Base-by-base conservation (phyloP, 2,888 invertebrate species). In the Toxonevra muliebris region DNA sequence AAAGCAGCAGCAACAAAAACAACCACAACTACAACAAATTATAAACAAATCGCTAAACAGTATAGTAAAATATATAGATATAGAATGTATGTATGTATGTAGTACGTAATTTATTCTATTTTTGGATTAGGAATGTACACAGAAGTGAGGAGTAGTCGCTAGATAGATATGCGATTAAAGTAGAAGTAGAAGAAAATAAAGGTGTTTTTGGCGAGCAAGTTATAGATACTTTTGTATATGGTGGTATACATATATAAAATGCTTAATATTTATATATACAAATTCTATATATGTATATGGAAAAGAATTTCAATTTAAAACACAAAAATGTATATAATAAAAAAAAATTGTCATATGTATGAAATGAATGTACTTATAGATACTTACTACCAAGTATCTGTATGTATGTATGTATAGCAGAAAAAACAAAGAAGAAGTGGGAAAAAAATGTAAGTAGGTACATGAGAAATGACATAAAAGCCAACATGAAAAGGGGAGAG, bases 391-490 rank as follows among this genome's bases (percentile, higher is more conserved):
- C 30, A 30, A 30, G 30, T 30, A 5, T 13, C n/a, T 57, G 59
- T 19, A 43, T 59, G 13, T 43, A 59, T 60, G 45, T n/a, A 52
- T 61, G 40, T n/a, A 50, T 40, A 40, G 20, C 19, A 48, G n/a
- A 12, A 57, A 30, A 10, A 41, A 9, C 17, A 10, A 58, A 58
- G 9, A 58, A 41, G 42, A 42, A n/a, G 42, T 15, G n/a, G 42
- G n/a, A 59, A 42, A 43, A 43, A 59, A 59, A 12, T 2, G 2
- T 2, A 43, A 59, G 42, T 43, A 59, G 42, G 30, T 30, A 30
- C 30, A 30, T n/a, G n/a, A n/a, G n/a, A n/a, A n/a, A n/a, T n/a
- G n/a, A n/a, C n/a, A n/a, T n/a, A n/a, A n/a, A n/a, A n/a, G n/a
- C n/a, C n/a, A n/a, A n/a, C n/a, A n/a, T n/a, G n/a, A 40, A 55